Conservation (phyloP, 2,113 vertebrate species). For the Atlantisia rogersi region DNA sequence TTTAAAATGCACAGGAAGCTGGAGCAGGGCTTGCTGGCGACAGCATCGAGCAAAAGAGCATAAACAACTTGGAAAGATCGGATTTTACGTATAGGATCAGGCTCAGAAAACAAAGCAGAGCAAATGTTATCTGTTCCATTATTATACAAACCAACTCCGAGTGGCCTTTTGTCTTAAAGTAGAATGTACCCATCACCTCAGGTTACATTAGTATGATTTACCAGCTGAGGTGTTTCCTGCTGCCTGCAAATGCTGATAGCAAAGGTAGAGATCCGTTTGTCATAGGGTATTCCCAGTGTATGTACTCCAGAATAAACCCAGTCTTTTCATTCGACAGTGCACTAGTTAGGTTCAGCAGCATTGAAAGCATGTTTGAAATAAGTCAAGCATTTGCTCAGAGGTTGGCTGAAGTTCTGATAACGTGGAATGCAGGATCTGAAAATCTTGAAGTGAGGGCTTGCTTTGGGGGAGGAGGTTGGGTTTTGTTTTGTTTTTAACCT, state of each 20-base stretch:
- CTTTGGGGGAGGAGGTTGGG: background rate
- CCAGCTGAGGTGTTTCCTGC: slow-evolving; percentile 54
- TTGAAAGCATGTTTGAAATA: background rate
- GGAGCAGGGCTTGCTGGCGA: slow-evolving; percentile 58
- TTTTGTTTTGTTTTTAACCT: slow-evolving; percentile 52
- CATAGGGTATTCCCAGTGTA: slow-evolving; percentile 7
- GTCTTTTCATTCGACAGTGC: slow-evolving; percentile 16
- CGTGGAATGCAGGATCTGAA: background rate
- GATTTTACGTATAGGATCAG: slow-evolving; percentile 65
- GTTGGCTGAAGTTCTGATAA: background rate
- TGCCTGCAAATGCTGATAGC: slow-evolving; percentile 54
- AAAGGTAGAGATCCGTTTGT: slow-evolving; percentile 39
- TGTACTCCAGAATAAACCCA: slow-evolving; percentile 18
- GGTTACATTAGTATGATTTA: slow-evolving; percentile 9
- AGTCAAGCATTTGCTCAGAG: background rate
- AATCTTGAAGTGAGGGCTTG: background rate
- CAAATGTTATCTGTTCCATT: slow-evolving; percentile 64
- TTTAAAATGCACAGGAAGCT: slow-evolving; percentile 72
- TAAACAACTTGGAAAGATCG: slow-evolving; percentile 68
- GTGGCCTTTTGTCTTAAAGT: slow-evolving; percentile 56
- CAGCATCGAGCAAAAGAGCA: slow-evolving; percentile 27
- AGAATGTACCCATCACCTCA: slow-evolving; percentile 26
- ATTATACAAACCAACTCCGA: slow-evolving; percentile 20
- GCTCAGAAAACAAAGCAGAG: slow-evolving; percentile 70
- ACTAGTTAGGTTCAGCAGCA: background rate